Base-by-base conservation (phyloP, 2,113 vertebrate species). In the Verasper variegatus region DNA sequence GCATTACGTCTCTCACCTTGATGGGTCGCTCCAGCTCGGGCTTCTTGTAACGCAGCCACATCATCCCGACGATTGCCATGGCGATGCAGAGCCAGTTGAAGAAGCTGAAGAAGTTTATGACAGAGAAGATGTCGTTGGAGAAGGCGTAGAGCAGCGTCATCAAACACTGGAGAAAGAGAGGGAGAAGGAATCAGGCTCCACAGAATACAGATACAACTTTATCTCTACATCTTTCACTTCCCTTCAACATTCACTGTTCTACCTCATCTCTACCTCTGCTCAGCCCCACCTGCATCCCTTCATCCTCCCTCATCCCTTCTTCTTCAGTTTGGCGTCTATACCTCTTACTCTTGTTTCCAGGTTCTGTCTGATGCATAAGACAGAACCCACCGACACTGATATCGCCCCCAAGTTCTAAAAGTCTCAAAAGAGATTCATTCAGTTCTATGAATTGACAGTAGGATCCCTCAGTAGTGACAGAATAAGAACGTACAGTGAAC, bases 81-180 rank as follows among this genome's bases (percentile, higher is more conserved):
- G 96, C 98, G 81, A 99, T 98, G 0, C 98, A 99, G 2, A 99
- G 96, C 98, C 98, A 99, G 94, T 99, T 99, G 91, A 99, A 99
- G 94, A 99, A 99, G 93, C 98, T 99, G 96, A 99, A 99, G 96
- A 99, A 99, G 94, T 98, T 99, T 84, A 99, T 99, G 92, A 99
- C 96, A 0, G 98, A 99, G 95, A 96, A 99, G 74, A 99, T 98
- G 92, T 99, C 93, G 0, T 92, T 94, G 92, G 98, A 99, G 94
- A 99, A 97, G 86, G 98, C 97, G 3, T 99, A 99, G 6, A 99
- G 93, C 85, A 99, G 92, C 5, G 98, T 99, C 98, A 99, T 99
- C 88, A 93, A 0, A 31, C 98, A 99, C 98, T 99, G 93, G 0
- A 62, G 45, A 51, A 9, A 76, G 21, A 58, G 10, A 66, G 42